phyloP scores from a whole-genome alignment of 2,888 invertebrate genomes.

The Drosophila borealis region DNA sequence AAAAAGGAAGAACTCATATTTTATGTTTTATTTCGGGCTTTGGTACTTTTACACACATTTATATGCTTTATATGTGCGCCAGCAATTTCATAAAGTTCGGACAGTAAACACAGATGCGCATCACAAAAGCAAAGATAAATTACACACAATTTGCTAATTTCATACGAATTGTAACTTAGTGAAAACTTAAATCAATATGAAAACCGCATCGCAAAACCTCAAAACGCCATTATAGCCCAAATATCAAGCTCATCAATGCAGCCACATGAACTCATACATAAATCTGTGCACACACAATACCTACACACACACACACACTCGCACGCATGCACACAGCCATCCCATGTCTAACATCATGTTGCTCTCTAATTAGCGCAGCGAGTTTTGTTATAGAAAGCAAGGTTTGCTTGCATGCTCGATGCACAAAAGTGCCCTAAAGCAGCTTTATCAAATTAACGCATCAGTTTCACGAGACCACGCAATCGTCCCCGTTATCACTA shows the following conservation, averaged over 20 bases:
- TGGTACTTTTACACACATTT: no score
- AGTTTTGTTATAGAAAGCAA: conserved; percentile 67
- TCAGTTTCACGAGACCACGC: conserved; percentile 56
- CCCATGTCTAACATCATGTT: conserved; percentile 3
- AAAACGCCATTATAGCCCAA: conserved; percentile 28
- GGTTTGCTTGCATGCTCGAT: conserved; percentile 55
- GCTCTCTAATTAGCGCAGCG: conserved; percentile 57
- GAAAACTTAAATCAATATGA: conserved; percentile 7
- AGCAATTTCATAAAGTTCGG: no score
- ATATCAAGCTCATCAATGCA: conserved; percentile 34
- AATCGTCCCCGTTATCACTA: conserved; percentile 15
- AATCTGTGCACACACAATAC: conserved; percentile 1
- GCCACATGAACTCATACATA: conserved; percentile 14
- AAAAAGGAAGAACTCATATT: no score
- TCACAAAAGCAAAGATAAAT: no score
- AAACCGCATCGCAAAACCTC: conserved; percentile 23
- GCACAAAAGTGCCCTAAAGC: conserved; percentile 65
- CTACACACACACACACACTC: conserved; percentile 1
- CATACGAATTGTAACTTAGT: not conserved
- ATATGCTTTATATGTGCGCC: no score
- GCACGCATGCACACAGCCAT: not conserved
- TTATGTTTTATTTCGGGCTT: no score
- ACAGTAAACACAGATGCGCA: no score
- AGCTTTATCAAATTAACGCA: conserved; percentile 70
- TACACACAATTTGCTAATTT: conserved; percentile 9